A percentile compares a stretch with the other conserved stretches of the same genome.
Evolutionary conservation across 2,113 vertebrate genomes (phyloP).

Genomic region (Spea bombifrons): DNA sequence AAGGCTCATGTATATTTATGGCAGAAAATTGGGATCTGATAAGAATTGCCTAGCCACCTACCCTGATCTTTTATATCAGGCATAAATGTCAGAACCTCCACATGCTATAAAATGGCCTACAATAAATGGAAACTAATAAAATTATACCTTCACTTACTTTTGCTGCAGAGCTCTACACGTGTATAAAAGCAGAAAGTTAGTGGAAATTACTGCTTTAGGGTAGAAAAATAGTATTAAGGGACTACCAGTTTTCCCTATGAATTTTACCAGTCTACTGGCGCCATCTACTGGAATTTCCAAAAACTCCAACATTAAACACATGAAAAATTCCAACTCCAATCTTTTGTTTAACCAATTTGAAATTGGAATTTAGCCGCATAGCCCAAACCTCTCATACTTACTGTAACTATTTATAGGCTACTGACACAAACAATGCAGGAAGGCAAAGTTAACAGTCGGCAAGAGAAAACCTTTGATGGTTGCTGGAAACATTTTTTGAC

Average conservation of each 20-base stretch:
- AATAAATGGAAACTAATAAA: constrained; percentile 6
- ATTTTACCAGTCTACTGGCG: neutral
- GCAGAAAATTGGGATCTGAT: neutral
- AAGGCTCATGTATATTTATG: neutral
- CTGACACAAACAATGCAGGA: constrained; percentile 35
- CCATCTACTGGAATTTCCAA: constrained; percentile 14
- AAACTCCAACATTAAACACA: neutral
- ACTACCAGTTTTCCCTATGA: neutral
- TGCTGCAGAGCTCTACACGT: neutral
- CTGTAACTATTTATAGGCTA: constrained; percentile 23
- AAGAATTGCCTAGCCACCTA: neutral
- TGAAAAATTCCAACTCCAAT: neutral
- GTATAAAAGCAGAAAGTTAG: neutral
- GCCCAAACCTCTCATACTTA: constrained; percentile 18
- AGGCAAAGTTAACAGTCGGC: constrained; percentile 8
- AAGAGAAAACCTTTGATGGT: constrained; percentile 8
- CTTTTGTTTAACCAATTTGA: neutral
- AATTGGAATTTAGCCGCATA: constrained; percentile 9
- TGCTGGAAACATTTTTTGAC: constrained; percentile 27
- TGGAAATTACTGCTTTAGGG: neutral
- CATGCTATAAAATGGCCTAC: neutral
- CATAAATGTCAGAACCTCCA: neutral
- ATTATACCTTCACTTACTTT: neutral
- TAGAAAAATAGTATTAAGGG: neutral
- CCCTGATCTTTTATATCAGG: neutral